Percentiles rank a stretch among this genome's conserved stretches.
These are phyloP conservation scores for Pocillopora grandis DNA, from an alignment of 92 coral and sea anemone genomes.

Conservation along the genomic window DNA sequence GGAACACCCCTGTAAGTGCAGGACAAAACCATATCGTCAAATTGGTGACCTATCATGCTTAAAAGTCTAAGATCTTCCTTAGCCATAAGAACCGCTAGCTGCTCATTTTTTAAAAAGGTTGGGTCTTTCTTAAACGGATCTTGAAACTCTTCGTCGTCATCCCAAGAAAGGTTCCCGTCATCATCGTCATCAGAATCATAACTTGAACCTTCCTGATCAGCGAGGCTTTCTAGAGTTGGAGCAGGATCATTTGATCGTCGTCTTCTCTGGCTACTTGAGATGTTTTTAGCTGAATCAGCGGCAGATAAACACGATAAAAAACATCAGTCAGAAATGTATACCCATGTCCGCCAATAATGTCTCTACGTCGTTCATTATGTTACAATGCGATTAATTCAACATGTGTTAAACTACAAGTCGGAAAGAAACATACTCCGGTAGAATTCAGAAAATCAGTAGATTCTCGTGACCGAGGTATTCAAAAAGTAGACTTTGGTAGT, in stretches of 20 bases:
- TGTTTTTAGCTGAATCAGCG: background rate
- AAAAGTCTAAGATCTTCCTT: background rate
- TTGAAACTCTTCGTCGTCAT: conserved; percentile 5
- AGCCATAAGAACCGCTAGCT: conserved; percentile 25
- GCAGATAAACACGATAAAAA: background rate
- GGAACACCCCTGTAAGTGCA: conserved; percentile 78
- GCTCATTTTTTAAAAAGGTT: conserved; percentile 22
- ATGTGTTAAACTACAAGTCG: no score
- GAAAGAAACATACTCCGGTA: no score
- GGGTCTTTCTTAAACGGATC: conserved; percentile 24
- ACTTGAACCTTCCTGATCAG: background rate
- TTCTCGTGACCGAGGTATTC: no score
- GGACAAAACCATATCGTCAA: conserved; percentile 70
- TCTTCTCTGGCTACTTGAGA: background rate
- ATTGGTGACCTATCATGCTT: conserved; percentile 64
- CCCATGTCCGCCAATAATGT: background rate
- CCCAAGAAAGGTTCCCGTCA: background rate
- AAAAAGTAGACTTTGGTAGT: no score
- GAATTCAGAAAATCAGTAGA: no score
- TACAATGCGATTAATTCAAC: no score
- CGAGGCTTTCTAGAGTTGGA: background rate
- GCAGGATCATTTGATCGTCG: background rate
- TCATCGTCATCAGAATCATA: conserved; percentile 7
- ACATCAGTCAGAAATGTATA: no score
- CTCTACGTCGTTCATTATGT: background rate